phyloP scores from a whole-genome alignment of 2,797 vertebrate genomes.

The Muraenolepis orangiensis region DNA sequence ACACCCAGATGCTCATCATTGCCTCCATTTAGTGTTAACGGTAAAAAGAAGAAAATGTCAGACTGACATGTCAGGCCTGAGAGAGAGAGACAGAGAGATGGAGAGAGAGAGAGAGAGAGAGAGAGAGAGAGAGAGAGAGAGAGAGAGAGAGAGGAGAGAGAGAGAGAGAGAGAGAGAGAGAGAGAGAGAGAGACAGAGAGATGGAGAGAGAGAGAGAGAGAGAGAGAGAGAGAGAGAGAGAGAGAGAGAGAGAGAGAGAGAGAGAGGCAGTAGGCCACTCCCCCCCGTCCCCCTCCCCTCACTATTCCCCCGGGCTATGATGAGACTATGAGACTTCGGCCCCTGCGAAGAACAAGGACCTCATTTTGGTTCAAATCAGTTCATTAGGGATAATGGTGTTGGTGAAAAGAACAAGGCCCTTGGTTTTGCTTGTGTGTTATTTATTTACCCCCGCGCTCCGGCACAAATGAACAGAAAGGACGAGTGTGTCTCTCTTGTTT shows the following conservation, averaged over 20 bases:
- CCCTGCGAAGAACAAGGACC: slow-evolving; percentile 74
- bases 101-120: too few species aligned
- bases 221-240: slow-evolving; percentile 16
- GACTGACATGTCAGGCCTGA: slow-evolving; percentile 73
- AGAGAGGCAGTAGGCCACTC: too few species aligned
- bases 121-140: too few species aligned
- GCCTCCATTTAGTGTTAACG: slow-evolving; percentile 80
- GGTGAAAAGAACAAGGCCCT: slow-evolving; percentile 69
- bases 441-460: slow-evolving; percentile 60
- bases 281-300: slow-evolving; percentile 62
- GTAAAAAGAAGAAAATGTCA: slow-evolving; percentile 62
- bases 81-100: background rate
- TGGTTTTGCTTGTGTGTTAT: slow-evolving; percentile 70
- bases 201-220: too few species aligned
- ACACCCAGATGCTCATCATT: slow-evolving; percentile 76
- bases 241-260: too few species aligned
- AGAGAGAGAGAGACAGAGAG: too few species aligned
- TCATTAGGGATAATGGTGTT: slow-evolving; percentile 71
- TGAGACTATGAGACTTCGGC: slow-evolving; percentile 63
- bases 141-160: too few species aligned
- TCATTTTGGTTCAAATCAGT: slow-evolving; percentile 72
- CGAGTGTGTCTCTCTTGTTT: slow-evolving; percentile 29
- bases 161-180: too few species aligned
- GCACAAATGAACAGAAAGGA: slow-evolving; percentile 46
- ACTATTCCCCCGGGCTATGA: slow-evolving; percentile 69